Evolutionary conservation across 2,888 invertebrate species (phyloP), one percentile per base, ranked within the genome.

Genomic region (Acanthopleura granulata): DNA sequence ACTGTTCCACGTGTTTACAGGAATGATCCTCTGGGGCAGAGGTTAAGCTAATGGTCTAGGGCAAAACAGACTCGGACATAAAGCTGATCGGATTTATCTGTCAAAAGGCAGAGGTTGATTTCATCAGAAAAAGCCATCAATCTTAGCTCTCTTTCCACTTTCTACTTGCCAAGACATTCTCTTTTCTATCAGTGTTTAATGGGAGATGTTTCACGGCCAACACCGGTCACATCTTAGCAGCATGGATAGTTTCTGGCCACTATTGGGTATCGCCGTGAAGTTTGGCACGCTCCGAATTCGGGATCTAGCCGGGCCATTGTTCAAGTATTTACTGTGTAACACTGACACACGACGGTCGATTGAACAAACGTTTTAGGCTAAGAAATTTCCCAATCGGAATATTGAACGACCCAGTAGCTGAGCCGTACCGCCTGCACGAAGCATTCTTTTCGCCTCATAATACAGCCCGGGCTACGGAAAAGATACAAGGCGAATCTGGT

Each of bases 251-350:
- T n/a, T 57, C 57, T 57, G 57, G 12, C 57, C 57, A 57, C 57
- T 18, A 57, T 57, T 57, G n/a, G 57, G 3, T 57, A 57, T 57
- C 22, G 22, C n/a, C 57, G 57, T n/a, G 57, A 18, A 57, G 18
- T 57, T 57, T 57, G 57, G 22, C 57, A 57, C 57, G 57, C 57
- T 18, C 57, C 57, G 57, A 57, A 57, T 57, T 57, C 57, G 18
- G 57, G 57, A 57, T 57, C 57, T 57, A 57, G n/a, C 22, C 57
- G 57, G 4, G 57, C 57, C 57, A 57, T 57, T 57, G 57, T 57
- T 57, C 57, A 57, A 57, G 57, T 57, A 57, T 57, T 57, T 57
- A 57, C 57, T n/a, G 57, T 57, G 57, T 57, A 57, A 57, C 57
- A 57, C 57, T 18, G 57, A 22, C n/a, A 57, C 57, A 57, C 57